Conservation (phyloP, 1,140 invertebrate species). For the Heliothis virescens region DNA sequence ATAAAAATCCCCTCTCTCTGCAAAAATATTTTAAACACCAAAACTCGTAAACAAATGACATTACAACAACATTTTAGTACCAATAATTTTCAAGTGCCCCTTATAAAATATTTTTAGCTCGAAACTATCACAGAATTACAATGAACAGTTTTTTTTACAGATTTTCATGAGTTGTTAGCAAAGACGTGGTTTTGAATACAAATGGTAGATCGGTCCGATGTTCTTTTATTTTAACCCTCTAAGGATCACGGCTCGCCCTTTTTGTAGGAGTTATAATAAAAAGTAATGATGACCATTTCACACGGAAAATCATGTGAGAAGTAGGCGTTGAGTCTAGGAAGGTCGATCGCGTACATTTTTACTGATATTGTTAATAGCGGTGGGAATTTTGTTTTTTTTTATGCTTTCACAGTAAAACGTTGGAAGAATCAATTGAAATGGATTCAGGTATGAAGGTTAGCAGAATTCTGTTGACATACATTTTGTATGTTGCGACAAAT, state of each 20-base stretch:
- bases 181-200: conserved; percentile 46
- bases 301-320: not conserved
- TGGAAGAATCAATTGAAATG: too few species aligned
- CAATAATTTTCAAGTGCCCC: conserved; percentile 12
- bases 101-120: conserved; percentile 7
- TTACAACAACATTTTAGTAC: conserved; percentile 15
- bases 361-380: too few species aligned
- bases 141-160: conserved; percentile 55
- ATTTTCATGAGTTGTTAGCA: conserved; percentile 56
- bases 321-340: not conserved
- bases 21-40: not conserved
- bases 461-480: too few species aligned
- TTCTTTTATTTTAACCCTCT: conserved; percentile 5
- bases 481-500: too few species aligned
- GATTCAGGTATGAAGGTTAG: too few species aligned
- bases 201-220: not conserved
- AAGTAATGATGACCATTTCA: not conserved
- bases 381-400: too few species aligned
- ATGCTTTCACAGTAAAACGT: too few species aligned
- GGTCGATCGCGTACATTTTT: not conserved
- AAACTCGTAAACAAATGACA: conserved; percentile 11
- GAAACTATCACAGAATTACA: conserved; percentile 34
- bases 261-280: conserved; percentile 29
- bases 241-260: conserved; percentile 1
- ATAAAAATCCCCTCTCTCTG: not conserved